A percentile compares a stretch with the other conserved stretches of the same genome.
Evolutionary conservation across 2,888 invertebrate species (phyloP).

Genomic region (Leptopilina myrica): DNA sequence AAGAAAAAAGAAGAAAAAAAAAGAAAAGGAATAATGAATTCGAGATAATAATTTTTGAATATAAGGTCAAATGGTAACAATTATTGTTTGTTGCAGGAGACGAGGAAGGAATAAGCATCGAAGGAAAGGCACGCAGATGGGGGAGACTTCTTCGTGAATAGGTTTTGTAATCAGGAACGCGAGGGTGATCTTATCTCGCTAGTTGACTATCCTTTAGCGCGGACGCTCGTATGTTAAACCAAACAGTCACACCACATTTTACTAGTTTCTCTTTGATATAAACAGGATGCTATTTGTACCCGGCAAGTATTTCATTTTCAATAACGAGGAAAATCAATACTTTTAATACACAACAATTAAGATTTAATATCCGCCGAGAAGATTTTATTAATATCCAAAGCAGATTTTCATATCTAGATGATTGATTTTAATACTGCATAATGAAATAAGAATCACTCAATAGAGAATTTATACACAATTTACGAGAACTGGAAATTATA

Average conservation of each 20-base stretch:
- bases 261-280: background rate
- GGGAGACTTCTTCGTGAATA: constrained; percentile 38
- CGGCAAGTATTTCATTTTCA: background rate
- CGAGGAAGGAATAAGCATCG: background rate
- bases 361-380: too few species aligned
- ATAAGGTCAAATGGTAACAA: too few species aligned
- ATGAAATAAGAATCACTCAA: too few species aligned
- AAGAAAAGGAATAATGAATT: too few species aligned
- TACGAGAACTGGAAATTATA: background rate
- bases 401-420: too few species aligned
- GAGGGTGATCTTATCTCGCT: constrained; percentile 38
- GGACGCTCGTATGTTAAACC: constrained; percentile 1
- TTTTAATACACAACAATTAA: background rate
- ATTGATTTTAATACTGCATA: too few species aligned
- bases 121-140: background rate
- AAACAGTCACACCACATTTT: background rate
- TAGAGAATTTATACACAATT: background rate
- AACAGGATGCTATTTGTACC: constrained; percentile 1
- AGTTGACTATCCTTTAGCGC: constrained; percentile 10
- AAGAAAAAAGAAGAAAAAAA: too few species aligned
- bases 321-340: background rate
- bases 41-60: too few species aligned
- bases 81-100: background rate
- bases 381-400: too few species aligned
- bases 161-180: constrained; percentile 44